Conservation (phyloP, 2,113 vertebrate genomes). For the Tiliqua scincoides region DNA sequence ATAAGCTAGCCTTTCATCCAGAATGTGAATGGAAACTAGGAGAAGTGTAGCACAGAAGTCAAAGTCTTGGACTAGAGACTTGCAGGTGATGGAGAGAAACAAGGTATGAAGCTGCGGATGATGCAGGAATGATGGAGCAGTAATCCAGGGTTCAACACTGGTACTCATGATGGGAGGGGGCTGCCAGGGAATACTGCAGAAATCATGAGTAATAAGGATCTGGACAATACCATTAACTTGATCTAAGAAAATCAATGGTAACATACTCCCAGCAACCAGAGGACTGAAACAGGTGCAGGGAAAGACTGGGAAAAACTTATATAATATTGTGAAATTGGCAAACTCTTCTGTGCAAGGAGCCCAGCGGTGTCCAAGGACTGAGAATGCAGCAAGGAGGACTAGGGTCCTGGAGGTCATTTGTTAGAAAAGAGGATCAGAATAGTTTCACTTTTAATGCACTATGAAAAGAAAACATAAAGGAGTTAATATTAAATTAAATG, state of each 20-base stretch:
- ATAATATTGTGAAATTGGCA: background rate
- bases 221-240: background rate
- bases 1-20: background rate
- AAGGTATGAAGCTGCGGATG: background rate
- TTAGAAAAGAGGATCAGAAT: background rate
- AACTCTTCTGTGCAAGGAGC: background rate
- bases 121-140: background rate
- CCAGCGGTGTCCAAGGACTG: background rate
- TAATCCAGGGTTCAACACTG: background rate
- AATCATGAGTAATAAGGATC: background rate
- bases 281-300: background rate
- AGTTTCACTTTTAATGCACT: background rate
- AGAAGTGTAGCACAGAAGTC: background rate
- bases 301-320: background rate
- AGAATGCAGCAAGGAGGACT: background rate
- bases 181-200: background rate
- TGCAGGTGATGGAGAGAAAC: background rate
- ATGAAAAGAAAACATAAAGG: background rate
- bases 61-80: background rate
- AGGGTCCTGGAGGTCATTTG: background rate
- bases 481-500: background rate
- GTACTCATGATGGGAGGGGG: background rate
- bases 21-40: background rate
- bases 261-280: background rate
- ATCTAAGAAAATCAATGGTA: background rate